Conservation (phyloP, 2,113 vertebrate species). For the Elanoides forficatus region DNA sequence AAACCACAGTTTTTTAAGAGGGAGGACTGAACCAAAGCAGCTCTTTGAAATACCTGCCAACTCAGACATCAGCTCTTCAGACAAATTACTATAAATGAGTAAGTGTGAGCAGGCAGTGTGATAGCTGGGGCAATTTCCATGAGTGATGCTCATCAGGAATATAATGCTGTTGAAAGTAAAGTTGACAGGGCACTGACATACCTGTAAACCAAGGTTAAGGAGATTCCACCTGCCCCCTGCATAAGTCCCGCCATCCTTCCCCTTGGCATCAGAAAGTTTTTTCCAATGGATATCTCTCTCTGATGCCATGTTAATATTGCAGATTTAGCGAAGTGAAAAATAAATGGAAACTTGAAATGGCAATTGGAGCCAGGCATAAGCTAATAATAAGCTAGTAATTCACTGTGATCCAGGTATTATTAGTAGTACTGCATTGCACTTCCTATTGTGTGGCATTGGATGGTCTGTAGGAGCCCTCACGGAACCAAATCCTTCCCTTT, state of each 20-base stretch:
- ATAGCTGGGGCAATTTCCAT: not conserved
- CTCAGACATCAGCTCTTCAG: not conserved
- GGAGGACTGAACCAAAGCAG: not conserved
- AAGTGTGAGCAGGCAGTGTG: not conserved
- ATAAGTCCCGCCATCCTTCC: not conserved
- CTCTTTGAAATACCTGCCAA: constrained; percentile 21
- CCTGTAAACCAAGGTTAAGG: not conserved
- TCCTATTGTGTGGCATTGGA: not conserved
- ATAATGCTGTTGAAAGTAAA: not conserved
- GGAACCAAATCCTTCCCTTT: not conserved
- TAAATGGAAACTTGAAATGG: not conserved
- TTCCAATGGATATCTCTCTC: not conserved
- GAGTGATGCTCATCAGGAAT: not conserved
- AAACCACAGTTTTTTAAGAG: not conserved
- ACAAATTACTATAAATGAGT: not conserved
- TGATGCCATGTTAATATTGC: not conserved
- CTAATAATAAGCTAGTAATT: not conserved
- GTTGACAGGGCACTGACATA: not conserved
- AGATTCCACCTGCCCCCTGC: not conserved
- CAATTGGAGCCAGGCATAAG: not conserved
- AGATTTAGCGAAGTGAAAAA: not conserved
- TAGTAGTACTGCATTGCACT: not conserved
- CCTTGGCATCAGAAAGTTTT: not conserved
- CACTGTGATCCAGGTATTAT: not conserved
- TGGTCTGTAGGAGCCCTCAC: no score